Evolutionary conservation across 2,113 vertebrate genomes (phyloP).

Genomic region (Odontesthes bonariensis): DNA sequence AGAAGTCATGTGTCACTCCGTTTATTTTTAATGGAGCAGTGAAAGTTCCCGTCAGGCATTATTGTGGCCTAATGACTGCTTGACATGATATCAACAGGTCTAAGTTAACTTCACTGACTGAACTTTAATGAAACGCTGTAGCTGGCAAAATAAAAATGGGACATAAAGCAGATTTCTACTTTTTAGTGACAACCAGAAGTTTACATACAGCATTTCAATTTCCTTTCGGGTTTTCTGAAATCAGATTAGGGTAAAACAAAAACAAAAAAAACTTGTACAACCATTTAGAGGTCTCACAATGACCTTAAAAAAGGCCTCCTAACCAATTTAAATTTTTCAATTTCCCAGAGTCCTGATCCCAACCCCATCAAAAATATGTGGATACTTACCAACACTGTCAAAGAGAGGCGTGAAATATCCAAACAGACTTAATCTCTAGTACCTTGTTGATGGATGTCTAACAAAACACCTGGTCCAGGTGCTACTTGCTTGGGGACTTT

Average conservation of each 20-base stretch:
- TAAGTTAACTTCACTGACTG: not conserved
- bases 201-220: not conserved
- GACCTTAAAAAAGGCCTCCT: no score
- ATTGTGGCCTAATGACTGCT: not conserved
- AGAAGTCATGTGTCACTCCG: constrained; percentile 1
- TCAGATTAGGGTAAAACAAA: no score
- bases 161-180: constrained; percentile 22
- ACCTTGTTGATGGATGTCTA: no score
- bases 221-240: not conserved
- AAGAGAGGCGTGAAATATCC: no score
- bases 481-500: no score
- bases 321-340: no score
- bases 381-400: not conserved
- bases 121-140: not conserved
- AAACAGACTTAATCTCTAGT: no score
- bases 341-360: not conserved
- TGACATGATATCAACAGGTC: not conserved
- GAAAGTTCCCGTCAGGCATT: constrained; percentile 14
- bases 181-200: not conserved
- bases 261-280: not conserved
- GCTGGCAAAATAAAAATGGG: not conserved
- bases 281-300: not conserved
- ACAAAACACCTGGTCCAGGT: no score
- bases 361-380: no score
- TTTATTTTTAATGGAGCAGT: constrained; percentile 5